Conservation (phyloP, 2,113 vertebrate species). For the Castor canadensis region DNA sequence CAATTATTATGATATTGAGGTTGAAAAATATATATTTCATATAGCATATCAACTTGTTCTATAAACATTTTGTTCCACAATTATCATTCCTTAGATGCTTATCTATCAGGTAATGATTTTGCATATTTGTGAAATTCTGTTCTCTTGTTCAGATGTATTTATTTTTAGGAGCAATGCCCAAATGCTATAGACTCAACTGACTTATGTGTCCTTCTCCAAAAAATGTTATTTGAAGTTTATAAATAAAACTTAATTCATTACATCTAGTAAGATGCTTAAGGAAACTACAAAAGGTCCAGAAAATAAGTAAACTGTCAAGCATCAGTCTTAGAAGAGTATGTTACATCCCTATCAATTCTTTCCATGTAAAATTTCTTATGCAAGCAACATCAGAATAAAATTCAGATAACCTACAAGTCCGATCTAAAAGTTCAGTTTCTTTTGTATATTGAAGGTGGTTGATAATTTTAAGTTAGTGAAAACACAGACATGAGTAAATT, state of each 20-base stretch:
- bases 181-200: neutral
- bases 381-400: neutral
- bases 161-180: neutral
- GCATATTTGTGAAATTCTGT: neutral
- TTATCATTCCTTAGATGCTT: neutral
- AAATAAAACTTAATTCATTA: neutral
- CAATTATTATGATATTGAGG: neutral
- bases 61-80: neutral
- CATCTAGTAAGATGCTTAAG: neutral
- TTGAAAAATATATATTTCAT: neutral
- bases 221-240: neutral
- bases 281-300: neutral
- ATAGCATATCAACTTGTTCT: neutral
- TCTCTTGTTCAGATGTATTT: neutral
- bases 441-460: neutral
- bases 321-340: neutral
- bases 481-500: neutral
- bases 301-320: neutral
- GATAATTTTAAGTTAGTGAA: neutral
- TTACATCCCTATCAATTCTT: neutral
- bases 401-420: neutral
- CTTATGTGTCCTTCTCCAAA: neutral
- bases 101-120: constrained; percentile 15
- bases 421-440: neutral
- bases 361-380: neutral